Evolutionary conservation across 2,888 invertebrate genomes (phyloP).

Genomic region (Heliconius aoede): DNA sequence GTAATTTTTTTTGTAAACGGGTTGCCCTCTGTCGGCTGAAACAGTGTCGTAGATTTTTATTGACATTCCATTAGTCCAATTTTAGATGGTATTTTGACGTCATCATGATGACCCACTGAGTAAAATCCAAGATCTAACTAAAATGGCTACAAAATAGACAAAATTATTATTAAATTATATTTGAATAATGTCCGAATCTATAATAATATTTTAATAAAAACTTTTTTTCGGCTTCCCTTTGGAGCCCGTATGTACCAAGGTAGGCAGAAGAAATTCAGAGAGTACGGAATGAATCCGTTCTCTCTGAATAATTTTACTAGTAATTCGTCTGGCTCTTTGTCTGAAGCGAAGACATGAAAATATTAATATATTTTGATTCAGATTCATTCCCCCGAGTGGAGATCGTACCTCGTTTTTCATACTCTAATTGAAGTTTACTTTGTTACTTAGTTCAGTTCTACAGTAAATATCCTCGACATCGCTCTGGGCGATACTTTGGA

Average conservation of each 20-base stretch:
- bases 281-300: too few species aligned
- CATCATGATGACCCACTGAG: not conserved
- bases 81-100: not conserved
- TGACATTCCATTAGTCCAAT: slow-evolving; percentile 10
- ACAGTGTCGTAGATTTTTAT: slow-evolving; percentile 14
- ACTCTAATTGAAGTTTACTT: slow-evolving; percentile 24
- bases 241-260: too few species aligned
- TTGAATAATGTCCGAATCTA: too few species aligned
- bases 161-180: too few species aligned
- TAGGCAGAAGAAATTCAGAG: too few species aligned
- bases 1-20: slow-evolving; percentile 8
- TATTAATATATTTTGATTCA: too few species aligned
- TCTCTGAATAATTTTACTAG: too few species aligned
- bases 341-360: too few species aligned
- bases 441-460: slow-evolving; percentile 26
- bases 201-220: too few species aligned
- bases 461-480: slow-evolving; percentile 15
- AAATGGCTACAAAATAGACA: not conserved
- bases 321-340: too few species aligned
- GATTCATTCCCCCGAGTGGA: too few species aligned
- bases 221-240: too few species aligned
- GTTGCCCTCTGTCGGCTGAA: not conserved
- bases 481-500: slow-evolving; percentile 28
- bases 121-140: not conserved
- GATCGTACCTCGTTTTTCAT: slow-evolving; percentile 12